Base-by-base conservation (phyloP, 37 sponge, comb jelly and placozoan genomes). In the Lycopodina hypogea region DNA sequence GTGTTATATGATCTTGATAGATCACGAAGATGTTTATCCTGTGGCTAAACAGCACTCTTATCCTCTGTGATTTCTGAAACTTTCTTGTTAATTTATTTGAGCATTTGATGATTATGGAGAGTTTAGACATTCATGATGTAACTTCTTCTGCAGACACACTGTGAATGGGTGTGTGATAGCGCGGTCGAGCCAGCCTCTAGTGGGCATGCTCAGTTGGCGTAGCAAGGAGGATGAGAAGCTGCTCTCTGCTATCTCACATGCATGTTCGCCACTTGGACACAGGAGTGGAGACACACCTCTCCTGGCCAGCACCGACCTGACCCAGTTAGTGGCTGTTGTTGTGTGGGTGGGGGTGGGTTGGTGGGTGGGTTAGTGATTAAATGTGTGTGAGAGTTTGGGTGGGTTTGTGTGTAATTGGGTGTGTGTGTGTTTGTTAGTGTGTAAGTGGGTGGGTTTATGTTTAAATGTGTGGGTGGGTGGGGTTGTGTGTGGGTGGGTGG, bases 121-220 rank as follows among this genome's bases (percentile, higher is more conserved):
- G 12, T 53, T 53, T n/a, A n/a, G n/a, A n/a, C n/a, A n/a, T n/a
- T n/a, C n/a, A n/a, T n/a, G n/a, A n/a, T n/a, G n/a, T n/a, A n/a
- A n/a, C n/a, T n/a, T 59, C 28, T 12, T 59, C 28, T 6, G 23
- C 59, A 95, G 97, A 34, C 89, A 96, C 60, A 40, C 56, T 32
- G 69, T 32, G 34, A 96, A 90, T 80, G 94, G 97, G 2, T 69
- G 84, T 85, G 97, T 96, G 14, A 77, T 96, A 58, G 83, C 76
- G 3, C 86, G 97, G n/a, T 85, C 81, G 59, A 86, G 92, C 53
- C 97, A 96, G 79, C 97, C 97, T 2, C 82, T 77, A 55, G 89
- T 96, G 3, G 97, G 94, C 14, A 84, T 90, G 52, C 85, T 93
- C 14, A 82, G 92, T 28, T 96, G 89, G 89, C 37, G 95, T 28